Base-by-base conservation (phyloP, 2,888 invertebrate genomes). In the Andrena praecox region DNA sequence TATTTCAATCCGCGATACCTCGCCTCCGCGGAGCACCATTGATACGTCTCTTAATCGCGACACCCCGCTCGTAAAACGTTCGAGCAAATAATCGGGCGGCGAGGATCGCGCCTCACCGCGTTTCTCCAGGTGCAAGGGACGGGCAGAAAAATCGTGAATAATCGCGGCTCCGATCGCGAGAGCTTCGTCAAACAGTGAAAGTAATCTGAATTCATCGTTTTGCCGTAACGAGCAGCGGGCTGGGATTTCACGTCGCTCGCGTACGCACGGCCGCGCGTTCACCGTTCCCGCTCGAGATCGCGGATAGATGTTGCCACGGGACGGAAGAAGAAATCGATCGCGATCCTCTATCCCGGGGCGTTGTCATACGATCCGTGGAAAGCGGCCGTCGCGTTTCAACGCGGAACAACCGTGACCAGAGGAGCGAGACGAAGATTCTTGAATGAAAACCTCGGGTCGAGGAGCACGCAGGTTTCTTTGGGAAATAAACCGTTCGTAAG, bases 161-260 rank as follows among this genome's bases (percentile, higher is more conserved):
- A 82, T 85, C 78, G 63, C 62, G 31, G 62, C 75, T 68, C 56
- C 60, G 82, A 84, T 77, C 77, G 82, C 67, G 24, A 71, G 24
- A 74, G 75, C 82, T 76, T 85, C 77, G 74, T 69, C 73, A 68
- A 84, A 77, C 77, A 82, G 89, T 89, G 87, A 89, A 89, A 89
- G 89, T 85, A 82, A 80, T 84, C 81, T 78, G 80, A 83, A 84
- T 75, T 80, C 69, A 84, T 88, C 86, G 59, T 74, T 81, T 73
- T 63, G 54, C 73, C 24, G 48, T n/a, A 48, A 71, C 54, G 68
- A 72, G 59, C 50, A 42, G 59, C 20, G 56, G 33, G 76, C 71
- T 31, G 62, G 52, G 75, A 56, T 81, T 73, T 72, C 78, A 59
- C 79, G 68, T 59, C 50, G 62, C 62, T 8, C 20, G 24, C 69